Base-by-base conservation (phyloP, 2,797 vertebrate genomes). In the Alectoris magna region DNA sequence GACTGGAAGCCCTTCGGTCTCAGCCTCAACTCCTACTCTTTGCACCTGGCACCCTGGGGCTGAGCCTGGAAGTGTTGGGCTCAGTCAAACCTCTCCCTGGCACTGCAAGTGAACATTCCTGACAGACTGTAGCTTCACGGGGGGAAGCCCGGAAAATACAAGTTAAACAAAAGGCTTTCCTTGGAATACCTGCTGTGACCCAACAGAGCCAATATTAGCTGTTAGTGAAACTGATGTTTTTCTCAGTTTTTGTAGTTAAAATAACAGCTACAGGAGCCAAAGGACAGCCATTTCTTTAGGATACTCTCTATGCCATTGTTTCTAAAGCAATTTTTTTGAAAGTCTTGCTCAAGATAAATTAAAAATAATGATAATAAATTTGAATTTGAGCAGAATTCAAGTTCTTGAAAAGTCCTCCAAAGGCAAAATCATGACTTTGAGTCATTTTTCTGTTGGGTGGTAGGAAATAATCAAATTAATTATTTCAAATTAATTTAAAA, bases 401-500 rank as follows among this genome's bases (percentile, higher is more conserved):
- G 43, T 84, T 88, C 85, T 90, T 92, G 59, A 87, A 87, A 87
- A 84, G 56, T 71, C 12, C 75, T 87, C 46, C 48, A 84, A 87
- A 84, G 60, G 46, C 48, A 73, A 34, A 81, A 82, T 88, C n/a
- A 23, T 88, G n/a, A 1, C 11, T 53, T 91, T 88, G 76, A 2
- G n/a, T 38, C 27, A 76, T 53, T 85, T 90, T 63, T 94, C 72
- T 85, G 8, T 39, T 89, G 83, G 59, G 56, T 94, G 81, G 71
- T 80, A 88, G 79, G 77, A 71, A 87, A 79, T 55, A 90, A 80
- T 85, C 41, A 63, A 84, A 77, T 79, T 71, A 88, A 85, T 87
- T 14, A 83, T 94, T 94, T 93, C 58, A 82, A 80, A 91, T 93
- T 68, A 94, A 74, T 84, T 84, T 71, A 87, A 56, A 56, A 93